Percentiles rank a stretch among this genome's conserved stretches.
Evolutionary conservation across 2,888 invertebrate species (phyloP).

Genomic region (Drosophila maculinotata): DNA sequence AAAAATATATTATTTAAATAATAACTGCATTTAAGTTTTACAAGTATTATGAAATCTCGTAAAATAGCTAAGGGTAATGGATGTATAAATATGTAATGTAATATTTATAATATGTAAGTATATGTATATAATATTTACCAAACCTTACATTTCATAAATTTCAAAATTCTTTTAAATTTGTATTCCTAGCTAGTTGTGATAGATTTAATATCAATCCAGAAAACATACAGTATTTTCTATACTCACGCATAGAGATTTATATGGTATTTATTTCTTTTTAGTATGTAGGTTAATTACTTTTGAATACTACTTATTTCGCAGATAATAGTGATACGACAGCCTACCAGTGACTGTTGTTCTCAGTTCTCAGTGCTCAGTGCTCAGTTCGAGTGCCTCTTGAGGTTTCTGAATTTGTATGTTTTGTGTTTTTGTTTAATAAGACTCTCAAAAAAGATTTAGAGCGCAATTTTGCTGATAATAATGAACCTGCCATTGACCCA

Average conservation of each 20-base stretch:
- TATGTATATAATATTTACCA: too few relatives aligned
- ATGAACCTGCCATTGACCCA: constrained; percentile 53
- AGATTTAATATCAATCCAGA: neutral
- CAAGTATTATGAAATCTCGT: too few relatives aligned
- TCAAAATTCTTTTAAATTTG: neutral
- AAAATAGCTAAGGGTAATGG: too few relatives aligned
- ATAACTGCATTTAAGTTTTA: too few relatives aligned
- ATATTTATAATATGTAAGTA: too few relatives aligned
- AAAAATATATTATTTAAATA: too few relatives aligned
- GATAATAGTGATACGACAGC: constrained; percentile 13
- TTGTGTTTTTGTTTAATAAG: neutral
- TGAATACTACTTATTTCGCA: constrained; percentile 4
- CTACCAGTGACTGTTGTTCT: neutral
- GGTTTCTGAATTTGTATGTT: neutral
- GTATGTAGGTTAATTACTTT: constrained; percentile 23
- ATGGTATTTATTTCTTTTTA: neutral
- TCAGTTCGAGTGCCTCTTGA: neutral
- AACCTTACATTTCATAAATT: too few relatives aligned
- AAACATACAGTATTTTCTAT: neutral
- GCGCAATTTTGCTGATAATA: constrained; percentile 44
- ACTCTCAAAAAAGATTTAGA: constrained; percentile 2
- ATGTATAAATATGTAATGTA: too few relatives aligned
- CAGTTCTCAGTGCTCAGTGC: neutral
- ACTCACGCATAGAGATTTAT: neutral
- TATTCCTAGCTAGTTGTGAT: neutral